phyloP scores from a whole-genome alignment of 2,113 vertebrate species.

The Gallinago paraguaiae region DNA sequence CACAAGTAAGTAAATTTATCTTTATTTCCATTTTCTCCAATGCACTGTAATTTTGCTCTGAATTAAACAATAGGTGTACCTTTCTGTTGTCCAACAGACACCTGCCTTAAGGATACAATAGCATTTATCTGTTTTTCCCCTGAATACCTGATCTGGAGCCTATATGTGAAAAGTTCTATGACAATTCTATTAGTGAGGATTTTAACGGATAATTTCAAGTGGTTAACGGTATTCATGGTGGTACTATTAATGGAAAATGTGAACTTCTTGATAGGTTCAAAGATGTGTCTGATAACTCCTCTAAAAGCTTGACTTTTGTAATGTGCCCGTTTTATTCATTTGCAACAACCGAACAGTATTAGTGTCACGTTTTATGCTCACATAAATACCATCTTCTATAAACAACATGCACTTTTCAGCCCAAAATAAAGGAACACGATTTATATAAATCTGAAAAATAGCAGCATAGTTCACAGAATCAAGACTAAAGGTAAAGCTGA shows the following conservation, averaged over 20 bases:
- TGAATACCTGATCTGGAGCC: background rate
- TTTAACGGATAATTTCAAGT: background rate
- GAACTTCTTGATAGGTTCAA: background rate
- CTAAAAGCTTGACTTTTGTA: background rate
- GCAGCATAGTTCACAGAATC: background rate
- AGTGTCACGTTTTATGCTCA: background rate
- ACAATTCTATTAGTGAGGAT: background rate
- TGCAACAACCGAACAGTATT: background rate
- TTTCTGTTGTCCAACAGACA: background rate
- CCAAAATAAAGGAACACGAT: background rate
- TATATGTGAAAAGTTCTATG: background rate
- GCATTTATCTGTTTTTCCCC: background rate
- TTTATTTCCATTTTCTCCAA: background rate
- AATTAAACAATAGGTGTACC: background rate
- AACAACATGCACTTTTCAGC: background rate
- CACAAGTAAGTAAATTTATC: background rate
- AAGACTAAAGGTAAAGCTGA: background rate
- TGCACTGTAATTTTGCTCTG: background rate
- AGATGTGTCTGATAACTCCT: background rate
- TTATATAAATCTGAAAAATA: background rate
- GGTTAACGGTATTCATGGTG: background rate
- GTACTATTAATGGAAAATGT: background rate
- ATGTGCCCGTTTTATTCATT: background rate
- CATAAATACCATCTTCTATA: background rate
- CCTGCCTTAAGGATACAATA: background rate